Percentiles rank a stretch among this genome's conserved stretches.
Evolutionary conservation across 2,113 vertebrate genomes (phyloP).

Genomic region (Rhabdomys dilectus): DNA sequence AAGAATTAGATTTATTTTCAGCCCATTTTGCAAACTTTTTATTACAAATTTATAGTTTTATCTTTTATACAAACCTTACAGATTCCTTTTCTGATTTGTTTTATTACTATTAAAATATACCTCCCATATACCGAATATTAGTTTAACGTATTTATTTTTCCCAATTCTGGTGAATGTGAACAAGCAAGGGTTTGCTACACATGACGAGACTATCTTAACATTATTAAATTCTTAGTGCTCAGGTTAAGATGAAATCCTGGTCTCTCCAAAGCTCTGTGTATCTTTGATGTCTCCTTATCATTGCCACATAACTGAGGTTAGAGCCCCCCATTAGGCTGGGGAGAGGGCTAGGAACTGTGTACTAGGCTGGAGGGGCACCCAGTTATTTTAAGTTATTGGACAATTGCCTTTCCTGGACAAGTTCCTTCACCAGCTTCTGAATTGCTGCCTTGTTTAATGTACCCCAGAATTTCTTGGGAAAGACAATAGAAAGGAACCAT

Average conservation of each 20-base stretch:
- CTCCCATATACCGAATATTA: background rate
- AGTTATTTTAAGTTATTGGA: background rate
- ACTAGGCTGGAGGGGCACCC: background rate
- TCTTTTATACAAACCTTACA: background rate
- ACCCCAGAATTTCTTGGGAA: conserved; percentile 66
- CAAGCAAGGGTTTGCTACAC: background rate
- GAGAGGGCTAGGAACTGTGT: background rate
- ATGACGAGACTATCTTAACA: background rate
- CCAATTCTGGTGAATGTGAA: background rate
- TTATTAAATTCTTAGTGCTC: background rate
- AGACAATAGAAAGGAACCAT: conserved; percentile 60
- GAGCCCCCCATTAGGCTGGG: background rate
- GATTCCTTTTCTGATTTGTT: background rate
- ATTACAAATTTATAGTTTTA: background rate
- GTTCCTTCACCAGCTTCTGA: conserved; percentile 47
- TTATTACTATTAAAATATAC: background rate
- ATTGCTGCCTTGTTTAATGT: conserved; percentile 48
- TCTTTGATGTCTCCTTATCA: background rate
- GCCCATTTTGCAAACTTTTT: background rate
- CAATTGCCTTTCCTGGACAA: conserved; percentile 55
- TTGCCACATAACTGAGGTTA: background rate
- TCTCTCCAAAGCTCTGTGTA: background rate
- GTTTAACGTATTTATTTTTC: background rate
- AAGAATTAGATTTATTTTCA: background rate
- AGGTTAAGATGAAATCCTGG: background rate